phyloP scores from a whole-genome alignment of 2,113 vertebrate genomes.

The Rhea pennata region DNA sequence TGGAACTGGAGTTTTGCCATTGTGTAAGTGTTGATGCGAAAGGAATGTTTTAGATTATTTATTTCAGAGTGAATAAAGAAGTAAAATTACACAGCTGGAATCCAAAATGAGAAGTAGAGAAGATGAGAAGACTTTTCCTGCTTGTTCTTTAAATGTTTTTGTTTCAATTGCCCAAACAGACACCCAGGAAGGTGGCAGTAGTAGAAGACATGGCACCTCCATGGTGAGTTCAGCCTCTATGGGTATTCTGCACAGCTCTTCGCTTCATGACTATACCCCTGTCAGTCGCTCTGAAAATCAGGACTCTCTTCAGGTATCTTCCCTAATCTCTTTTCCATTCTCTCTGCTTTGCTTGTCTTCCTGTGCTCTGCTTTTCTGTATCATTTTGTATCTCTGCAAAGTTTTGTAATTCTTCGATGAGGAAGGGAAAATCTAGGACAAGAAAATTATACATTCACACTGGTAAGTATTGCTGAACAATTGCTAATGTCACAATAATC shows the following conservation, averaged over 20 bases:
- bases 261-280: constrained; percentile 81
- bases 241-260: constrained; percentile 83
- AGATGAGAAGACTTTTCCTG: background rate
- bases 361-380: constrained; percentile 32
- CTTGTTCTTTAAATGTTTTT: background rate
- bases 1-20: background rate
- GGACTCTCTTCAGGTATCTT: constrained; percentile 83
- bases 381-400: constrained; percentile 31
- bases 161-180: constrained; percentile 79
- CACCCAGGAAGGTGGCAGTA: constrained; percentile 82
- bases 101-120: background rate
- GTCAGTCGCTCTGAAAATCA: constrained; percentile 84
- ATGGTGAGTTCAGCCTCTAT: constrained; percentile 89
- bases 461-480: background rate
- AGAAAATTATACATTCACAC: background rate
- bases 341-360: constrained; percentile 31
- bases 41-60: background rate
- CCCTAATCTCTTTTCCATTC: constrained; percentile 44
- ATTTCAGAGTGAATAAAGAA: background rate
- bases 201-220: constrained; percentile 84
- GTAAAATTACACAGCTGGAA: background rate
- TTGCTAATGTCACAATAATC: background rate
- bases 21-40: background rate
- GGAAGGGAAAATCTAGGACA: background rate
- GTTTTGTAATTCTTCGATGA: constrained; percentile 8